A percentile compares a stretch with the other conserved stretches of the same genome.
These are phyloP conservation scores for Pseudomyrmex pallidus DNA, from an alignment of 1,140 invertebrate genomes.

Conservation along the genomic window DNA sequence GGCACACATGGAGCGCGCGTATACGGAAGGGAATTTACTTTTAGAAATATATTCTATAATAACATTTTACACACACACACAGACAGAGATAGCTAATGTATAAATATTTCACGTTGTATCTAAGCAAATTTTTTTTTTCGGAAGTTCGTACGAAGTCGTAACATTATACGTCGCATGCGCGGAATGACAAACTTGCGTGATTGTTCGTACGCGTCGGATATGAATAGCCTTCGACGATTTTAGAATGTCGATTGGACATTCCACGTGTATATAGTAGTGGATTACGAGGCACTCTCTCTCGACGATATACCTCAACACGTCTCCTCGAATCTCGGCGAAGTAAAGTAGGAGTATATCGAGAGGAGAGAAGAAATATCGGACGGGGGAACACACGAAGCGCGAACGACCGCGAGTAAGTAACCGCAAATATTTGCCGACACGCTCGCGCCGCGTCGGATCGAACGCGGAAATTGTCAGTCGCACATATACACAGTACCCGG, in stretches of 20 bases:
- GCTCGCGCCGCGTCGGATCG: slow-evolving; percentile 24
- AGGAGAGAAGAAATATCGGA: slow-evolving; percentile 7
- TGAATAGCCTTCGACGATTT: slow-evolving; percentile 37
- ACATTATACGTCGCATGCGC: slow-evolving; percentile 21
- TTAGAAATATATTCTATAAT: neutral
- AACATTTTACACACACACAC: neutral
- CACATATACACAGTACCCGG: neutral
- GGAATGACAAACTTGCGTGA: slow-evolving; percentile 51
- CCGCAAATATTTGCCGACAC: slow-evolving; percentile 65
- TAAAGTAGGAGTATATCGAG: neutral
- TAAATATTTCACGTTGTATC: neutral
- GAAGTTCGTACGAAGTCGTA: neutral
- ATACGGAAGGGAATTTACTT: slow-evolving; percentile 6
- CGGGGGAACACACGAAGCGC: slow-evolving; percentile 16
- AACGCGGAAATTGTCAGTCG: slow-evolving; percentile 53
- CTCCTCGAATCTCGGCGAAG: slow-evolving; percentile 18
- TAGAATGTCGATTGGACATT: slow-evolving; percentile 60
- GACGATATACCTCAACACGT: slow-evolving; percentile 56
- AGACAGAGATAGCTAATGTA: neutral
- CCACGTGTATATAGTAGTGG: neutral
- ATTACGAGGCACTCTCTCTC: slow-evolving; percentile 35
- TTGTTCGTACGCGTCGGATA: neutral
- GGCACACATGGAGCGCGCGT: neutral
- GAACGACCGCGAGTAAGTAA: slow-evolving; percentile 58
- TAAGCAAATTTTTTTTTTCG: slow-evolving; percentile 18